Evolutionary conservation across 2,888 invertebrate species (phyloP).

Genomic region (Smittia aterrima): DNA sequence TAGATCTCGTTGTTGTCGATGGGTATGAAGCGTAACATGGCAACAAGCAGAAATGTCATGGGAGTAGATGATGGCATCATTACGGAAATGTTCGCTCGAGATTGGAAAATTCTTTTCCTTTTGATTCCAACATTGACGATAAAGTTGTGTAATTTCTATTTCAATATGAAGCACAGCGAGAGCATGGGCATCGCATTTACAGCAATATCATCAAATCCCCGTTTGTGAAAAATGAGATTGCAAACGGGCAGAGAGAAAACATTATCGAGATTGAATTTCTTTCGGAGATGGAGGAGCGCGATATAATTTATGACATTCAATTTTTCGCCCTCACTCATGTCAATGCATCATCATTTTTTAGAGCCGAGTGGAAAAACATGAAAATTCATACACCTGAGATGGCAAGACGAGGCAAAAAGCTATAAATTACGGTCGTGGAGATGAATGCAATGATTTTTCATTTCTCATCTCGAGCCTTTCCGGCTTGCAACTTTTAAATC

Average conservation of each 20-base stretch:
- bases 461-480: not conserved
- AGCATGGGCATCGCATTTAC: not conserved
- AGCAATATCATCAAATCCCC: too few relatives aligned
- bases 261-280: constrained; percentile 4
- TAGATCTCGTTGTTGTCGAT: too few relatives aligned
- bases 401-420: constrained; percentile 1
- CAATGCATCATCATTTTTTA: constrained; percentile 29
- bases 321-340: constrained; percentile 1
- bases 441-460: constrained; percentile 28
- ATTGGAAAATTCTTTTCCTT: not conserved
- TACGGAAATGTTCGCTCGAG: not conserved
- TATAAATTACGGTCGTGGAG: constrained; percentile 13
- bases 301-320: constrained; percentile 24
- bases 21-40: not conserved
- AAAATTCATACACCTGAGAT: constrained; percentile 16
- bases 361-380: not conserved
- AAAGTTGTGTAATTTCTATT: not conserved
- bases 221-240: too few relatives aligned
- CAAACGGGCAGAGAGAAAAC: not conserved
- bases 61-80: not conserved
- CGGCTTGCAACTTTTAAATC: constrained; percentile 6
- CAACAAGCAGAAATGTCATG: not conserved
- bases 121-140: not conserved
- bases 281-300: not conserved
- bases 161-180: not conserved